Conservation (phyloP, 2,797 vertebrate species). For the Buphagus erythrorhynchus region DNA sequence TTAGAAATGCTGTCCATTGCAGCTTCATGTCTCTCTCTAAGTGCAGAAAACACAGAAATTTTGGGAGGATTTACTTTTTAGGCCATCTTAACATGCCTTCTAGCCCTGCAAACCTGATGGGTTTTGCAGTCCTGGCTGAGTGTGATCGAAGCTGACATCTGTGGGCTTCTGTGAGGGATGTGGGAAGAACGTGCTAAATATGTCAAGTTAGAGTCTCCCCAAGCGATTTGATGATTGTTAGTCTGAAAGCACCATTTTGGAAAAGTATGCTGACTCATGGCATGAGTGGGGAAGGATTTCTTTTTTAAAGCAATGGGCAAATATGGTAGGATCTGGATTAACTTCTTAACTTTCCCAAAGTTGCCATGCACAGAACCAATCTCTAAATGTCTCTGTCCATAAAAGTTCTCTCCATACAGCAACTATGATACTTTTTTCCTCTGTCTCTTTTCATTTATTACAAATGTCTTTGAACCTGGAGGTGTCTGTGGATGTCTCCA, state of each 20-base stretch:
- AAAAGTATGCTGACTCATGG: slow-evolving; percentile 19
- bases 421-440: neutral
- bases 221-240: neutral
- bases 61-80: neutral
- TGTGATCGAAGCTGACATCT: neutral
- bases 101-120: neutral
- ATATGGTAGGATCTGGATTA: neutral
- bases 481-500: neutral
- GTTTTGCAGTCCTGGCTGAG: slow-evolving; percentile 1
- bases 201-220: slow-evolving; percentile 18
- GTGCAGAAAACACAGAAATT: neutral
- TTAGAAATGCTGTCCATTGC: neutral
- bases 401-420: neutral
- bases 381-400: neutral
- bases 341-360: neutral
- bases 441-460: neutral
- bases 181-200: slow-evolving; percentile 4
- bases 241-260: neutral
- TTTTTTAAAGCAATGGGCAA: neutral
- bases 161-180: slow-evolving; percentile 12
- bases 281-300: neutral
- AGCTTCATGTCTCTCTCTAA: neutral
- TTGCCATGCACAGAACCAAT: neutral
- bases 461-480: neutral
- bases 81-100: neutral